phyloP scores from a whole-genome alignment of 2,113 vertebrate species.

The Scomber colias region DNA sequence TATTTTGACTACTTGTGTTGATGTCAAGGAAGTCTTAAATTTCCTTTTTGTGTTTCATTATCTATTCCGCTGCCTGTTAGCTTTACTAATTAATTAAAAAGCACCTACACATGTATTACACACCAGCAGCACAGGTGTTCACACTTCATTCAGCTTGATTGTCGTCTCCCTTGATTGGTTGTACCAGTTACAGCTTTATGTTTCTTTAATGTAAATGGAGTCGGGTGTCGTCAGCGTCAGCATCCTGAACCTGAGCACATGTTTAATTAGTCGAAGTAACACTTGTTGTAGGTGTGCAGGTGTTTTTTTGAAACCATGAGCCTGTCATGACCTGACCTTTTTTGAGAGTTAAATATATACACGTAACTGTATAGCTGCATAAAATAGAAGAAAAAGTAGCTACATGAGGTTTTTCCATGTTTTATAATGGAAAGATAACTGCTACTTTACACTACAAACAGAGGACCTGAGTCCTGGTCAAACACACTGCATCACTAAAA shows the following conservation, averaged over 20 bases:
- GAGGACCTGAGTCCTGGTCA: no score
- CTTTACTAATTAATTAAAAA: neutral
- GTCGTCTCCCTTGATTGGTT: constrained; percentile 2
- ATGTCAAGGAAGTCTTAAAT: neutral
- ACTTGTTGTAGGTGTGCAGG: neutral
- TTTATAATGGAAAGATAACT: no score
- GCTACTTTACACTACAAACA: no score
- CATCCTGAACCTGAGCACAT: neutral
- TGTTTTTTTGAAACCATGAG: neutral
- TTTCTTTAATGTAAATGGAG: neutral
- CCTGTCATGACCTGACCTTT: neutral
- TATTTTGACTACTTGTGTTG: no score
- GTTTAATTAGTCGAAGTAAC: neutral
- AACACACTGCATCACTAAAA: neutral
- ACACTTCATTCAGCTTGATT: neutral
- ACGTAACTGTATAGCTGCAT: neutral
- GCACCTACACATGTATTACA: neutral
- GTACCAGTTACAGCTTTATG: neutral
- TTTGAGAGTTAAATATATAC: neutral
- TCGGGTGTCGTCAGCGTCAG: neutral
- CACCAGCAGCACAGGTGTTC: neutral
- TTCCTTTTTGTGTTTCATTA: neutral
- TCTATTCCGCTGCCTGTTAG: no score
- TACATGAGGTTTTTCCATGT: no score
- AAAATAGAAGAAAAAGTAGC: neutral